phyloP scores from a whole-genome alignment of 2,797 vertebrate species.

The Notamacropus eugenii region DNA sequence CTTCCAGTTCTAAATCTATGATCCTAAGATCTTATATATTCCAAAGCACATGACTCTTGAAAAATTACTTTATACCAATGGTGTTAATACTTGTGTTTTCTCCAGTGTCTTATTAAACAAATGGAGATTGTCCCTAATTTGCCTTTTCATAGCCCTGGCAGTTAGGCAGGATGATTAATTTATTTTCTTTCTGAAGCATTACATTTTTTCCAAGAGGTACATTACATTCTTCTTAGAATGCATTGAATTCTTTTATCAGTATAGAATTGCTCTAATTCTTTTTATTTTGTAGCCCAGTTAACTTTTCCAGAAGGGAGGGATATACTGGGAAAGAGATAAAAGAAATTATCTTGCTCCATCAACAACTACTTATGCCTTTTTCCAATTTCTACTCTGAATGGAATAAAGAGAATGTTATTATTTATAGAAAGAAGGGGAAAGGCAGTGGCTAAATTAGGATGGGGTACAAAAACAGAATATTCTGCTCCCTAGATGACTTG shows the following conservation, averaged over 20 bases:
- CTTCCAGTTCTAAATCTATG: not conserved
- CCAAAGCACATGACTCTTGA: not conserved
- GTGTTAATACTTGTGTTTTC: not conserved
- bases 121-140: not conserved
- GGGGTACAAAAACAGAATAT: not conserved
- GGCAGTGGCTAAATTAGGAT: not conserved
- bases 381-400: not conserved
- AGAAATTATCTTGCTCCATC: not conserved
- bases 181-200: not conserved
- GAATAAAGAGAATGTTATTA: not conserved
- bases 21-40: not conserved
- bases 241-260: not conserved
- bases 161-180: not conserved
- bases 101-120: not conserved
- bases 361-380: not conserved
- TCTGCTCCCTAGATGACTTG: not conserved
- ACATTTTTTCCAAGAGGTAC: not conserved
- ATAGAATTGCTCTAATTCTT: not conserved
- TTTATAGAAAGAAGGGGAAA: not conserved
- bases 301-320: not conserved
- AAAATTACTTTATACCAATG: not conserved
- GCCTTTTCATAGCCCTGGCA: not conserved
- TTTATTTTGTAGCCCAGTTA: not conserved
- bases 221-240: not conserved
- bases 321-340: not conserved